phyloP scores from a whole-genome alignment of 2,797 vertebrate species.

The Loris lydekkerianus region DNA sequence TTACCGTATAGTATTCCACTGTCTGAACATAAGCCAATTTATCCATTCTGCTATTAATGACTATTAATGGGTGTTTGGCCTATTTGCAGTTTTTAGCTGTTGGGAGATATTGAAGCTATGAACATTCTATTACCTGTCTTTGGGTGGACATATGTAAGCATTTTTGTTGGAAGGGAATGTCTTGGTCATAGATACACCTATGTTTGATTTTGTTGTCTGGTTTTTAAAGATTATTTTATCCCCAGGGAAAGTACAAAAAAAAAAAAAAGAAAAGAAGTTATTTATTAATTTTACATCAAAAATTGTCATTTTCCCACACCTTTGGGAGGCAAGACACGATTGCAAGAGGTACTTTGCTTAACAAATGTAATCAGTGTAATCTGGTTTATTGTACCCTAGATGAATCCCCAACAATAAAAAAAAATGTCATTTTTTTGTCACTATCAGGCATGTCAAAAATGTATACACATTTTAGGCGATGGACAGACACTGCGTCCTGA shows the following conservation, averaged over 20 bases:
- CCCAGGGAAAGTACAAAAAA: too few relatives aligned
- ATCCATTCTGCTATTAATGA: background rate
- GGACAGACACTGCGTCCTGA: constrained; percentile 93
- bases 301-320: too few relatives aligned
- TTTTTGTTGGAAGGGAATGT: constrained; percentile 27
- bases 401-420: too few relatives aligned
- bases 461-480: constrained; percentile 42
- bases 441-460: too few relatives aligned
- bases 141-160: constrained; percentile 24
- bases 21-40: background rate
- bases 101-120: background rate
- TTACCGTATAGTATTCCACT: background rate
- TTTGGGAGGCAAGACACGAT: too few relatives aligned
- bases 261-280: too few relatives aligned
- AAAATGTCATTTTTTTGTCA: too few relatives aligned
- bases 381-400: too few relatives aligned
- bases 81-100: constrained; percentile 33
- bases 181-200: background rate
- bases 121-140: constrained; percentile 22
- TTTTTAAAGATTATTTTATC: background rate
- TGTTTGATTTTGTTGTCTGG: background rate
- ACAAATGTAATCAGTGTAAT: too few relatives aligned
- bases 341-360: too few relatives aligned
- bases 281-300: background rate
- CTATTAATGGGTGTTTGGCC: background rate